Percentiles rank a stretch among this genome's conserved stretches.
Conservation (phyloP, 2,113 vertebrate genomes). For the Tiliqua scincoides region DNA sequence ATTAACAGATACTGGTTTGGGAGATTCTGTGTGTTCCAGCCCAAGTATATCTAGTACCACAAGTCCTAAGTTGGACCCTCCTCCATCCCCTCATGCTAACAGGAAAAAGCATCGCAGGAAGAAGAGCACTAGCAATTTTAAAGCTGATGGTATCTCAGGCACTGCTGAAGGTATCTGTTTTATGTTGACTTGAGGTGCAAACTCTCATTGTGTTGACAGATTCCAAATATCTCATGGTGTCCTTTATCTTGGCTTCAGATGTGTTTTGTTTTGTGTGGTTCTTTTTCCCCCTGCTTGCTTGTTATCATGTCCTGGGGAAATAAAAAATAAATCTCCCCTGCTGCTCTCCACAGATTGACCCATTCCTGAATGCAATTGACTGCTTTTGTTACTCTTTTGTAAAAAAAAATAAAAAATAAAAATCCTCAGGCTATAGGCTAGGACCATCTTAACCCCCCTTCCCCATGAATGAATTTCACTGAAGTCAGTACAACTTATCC, state of each 20-base stretch:
- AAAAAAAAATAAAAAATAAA: no score
- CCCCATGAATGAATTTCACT: not conserved
- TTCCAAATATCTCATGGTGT: not conserved
- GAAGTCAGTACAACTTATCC: not conserved
- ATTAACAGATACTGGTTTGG: constrained; percentile 88
- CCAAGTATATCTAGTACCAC: constrained; percentile 94
- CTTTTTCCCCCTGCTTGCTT: not conserved
- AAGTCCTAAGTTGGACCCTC: constrained; percentile 95
- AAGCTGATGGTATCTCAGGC: constrained; percentile 91
- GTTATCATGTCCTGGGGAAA: not conserved
- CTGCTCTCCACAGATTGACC: not conserved
- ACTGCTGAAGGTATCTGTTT: constrained; percentile 90
- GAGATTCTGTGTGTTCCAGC: constrained; percentile 93
- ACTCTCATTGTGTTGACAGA: rapidly evolving
- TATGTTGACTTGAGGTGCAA: not conserved
- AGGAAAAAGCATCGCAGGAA: constrained; percentile 97
- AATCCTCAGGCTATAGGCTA: not conserved
- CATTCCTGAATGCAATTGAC: not conserved
- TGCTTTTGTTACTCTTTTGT: not conserved
- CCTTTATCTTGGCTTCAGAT: not conserved
- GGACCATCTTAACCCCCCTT: not conserved
- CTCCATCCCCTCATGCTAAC: constrained; percentile 96
- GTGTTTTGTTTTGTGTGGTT: not conserved
- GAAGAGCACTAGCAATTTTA: constrained; percentile 99
- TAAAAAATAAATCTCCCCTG: not conserved